Percentiles rank a stretch among this genome's conserved stretches.
These are phyloP conservation scores for Varecia variegata DNA, from an alignment of 2,797 vertebrate genomes.

Conservation along the genomic window DNA sequence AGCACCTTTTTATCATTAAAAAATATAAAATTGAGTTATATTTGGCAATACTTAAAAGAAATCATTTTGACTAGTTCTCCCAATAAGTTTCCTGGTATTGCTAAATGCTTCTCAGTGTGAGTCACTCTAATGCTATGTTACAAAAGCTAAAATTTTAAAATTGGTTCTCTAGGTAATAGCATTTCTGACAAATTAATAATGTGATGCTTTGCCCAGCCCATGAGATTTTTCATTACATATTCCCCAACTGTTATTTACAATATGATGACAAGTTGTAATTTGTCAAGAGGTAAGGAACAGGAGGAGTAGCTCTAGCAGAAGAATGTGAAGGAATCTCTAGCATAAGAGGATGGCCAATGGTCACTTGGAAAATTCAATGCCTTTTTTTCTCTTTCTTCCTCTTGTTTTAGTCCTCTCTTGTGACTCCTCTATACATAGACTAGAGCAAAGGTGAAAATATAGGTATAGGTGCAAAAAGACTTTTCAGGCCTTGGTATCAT, in stretches of 20 bases:
- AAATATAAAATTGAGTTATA: not conserved
- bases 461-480: not conserved
- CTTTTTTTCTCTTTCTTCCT: not conserved
- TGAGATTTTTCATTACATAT: constrained; percentile 67
- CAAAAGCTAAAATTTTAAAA: constrained; percentile 22
- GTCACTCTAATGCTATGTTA: not conserved
- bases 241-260: constrained; percentile 68
- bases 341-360: not conserved
- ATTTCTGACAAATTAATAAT: constrained; percentile 72
- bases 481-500: not conserved
- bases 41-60: not conserved
- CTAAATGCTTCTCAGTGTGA: not conserved
- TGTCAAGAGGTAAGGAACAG: constrained; percentile 62
- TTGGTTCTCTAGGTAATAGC: constrained; percentile 55
- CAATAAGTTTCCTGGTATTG: not conserved
- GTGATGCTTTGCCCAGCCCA: constrained; percentile 44
- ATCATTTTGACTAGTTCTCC: not conserved
- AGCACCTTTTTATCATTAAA: not conserved
- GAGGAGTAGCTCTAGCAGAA: not conserved
- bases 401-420: not conserved
- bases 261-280: constrained; percentile 56
- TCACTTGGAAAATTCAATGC: not conserved
- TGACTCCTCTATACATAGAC: not conserved
- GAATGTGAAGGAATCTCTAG: not conserved
- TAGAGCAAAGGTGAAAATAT: not conserved